Percentiles rank a stretch among this genome's conserved stretches.
Conservation (phyloP, 2,113 vertebrate genomes). For the Catharus minimus region DNA sequence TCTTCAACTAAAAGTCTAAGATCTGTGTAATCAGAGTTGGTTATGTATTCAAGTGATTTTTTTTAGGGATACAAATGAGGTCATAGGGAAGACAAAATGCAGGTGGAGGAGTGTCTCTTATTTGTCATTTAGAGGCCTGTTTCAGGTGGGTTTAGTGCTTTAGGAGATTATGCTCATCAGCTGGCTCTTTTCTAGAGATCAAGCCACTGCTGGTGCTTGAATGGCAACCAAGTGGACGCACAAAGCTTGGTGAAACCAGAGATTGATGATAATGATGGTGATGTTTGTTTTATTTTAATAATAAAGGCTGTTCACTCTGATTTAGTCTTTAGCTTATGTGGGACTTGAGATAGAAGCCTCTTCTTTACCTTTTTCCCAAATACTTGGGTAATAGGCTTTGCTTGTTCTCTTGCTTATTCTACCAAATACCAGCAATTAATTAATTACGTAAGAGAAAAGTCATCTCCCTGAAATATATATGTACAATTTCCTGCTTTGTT, state of each 20-base stretch:
- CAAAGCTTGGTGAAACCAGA: not conserved
- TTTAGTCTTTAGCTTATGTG: not conserved
- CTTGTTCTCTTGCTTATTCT: not conserved
- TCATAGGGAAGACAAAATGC: not conserved
- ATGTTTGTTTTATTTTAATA: not conserved
- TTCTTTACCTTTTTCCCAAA: not conserved
- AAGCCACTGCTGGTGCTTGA: not conserved
- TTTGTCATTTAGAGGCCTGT: not conserved
- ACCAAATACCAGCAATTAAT: not conserved
- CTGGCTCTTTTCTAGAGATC: not conserved
- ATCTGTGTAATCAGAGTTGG: not conserved
- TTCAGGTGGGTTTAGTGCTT: not conserved
- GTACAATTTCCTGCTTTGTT: accelerated
- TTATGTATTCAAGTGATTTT: not conserved
- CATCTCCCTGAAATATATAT: not conserved
- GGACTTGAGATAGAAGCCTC: not conserved
- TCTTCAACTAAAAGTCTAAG: not conserved
- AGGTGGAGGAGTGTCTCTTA: not conserved
- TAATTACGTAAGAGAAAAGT: not conserved
- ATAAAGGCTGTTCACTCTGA: not conserved
- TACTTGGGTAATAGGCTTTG: not conserved
- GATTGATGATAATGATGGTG: not conserved
- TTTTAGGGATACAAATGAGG: not conserved
- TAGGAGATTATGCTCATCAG: not conserved
- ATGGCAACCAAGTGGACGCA: not conserved